Base-by-base conservation (phyloP, 2,888 invertebrate genomes). In the Drosophila rubida region DNA sequence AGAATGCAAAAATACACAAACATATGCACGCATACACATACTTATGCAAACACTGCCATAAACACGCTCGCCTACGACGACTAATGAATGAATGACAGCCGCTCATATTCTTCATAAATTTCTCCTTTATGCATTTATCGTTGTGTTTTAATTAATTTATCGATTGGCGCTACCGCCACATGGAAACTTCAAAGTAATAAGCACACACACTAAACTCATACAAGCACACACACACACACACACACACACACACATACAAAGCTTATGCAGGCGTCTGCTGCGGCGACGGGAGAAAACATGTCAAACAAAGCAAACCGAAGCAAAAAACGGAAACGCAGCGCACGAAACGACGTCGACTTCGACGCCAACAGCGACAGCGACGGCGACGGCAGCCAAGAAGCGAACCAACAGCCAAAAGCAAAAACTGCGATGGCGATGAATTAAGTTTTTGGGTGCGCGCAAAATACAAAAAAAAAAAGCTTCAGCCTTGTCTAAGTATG, bases 381-480 rank as follows among this genome's bases (percentile, higher is more conserved):
- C 66, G 22, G 22, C 61, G 45, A 35, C 42, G 27, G 53, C 54
- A 37, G 35, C 32, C 69, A 50, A 51, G 53, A 50, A 58, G 71
- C 83, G 83, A 80, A 86, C 63, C 53, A 74, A 75, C 68, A 68
- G 72, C 76, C 57, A 77, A 83, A 80, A 83, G 87, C 51, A 80
- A 80, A 80, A 82, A 77, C 80, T 79, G 64, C 64, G 67, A 74
- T 73, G 78, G 78, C 75, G 66, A 72, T 80, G 80, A 86, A 86
- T 87, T 87, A 84, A 86, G 66, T 22, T 37, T 55, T 77, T 71
- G 77, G 55, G 64, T 65, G 74, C 61, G 72, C 72, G 66, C 71
- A 65, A 67, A 69, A 59, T 42, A 55, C 41, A 35, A 59, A 49
- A 49, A 46, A 16, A 59, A 16, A 35, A 46, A 68, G 67, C 51